phyloP scores from a whole-genome alignment of 2,888 invertebrate genomes.

The Trissonchulus latispiculum region DNA sequence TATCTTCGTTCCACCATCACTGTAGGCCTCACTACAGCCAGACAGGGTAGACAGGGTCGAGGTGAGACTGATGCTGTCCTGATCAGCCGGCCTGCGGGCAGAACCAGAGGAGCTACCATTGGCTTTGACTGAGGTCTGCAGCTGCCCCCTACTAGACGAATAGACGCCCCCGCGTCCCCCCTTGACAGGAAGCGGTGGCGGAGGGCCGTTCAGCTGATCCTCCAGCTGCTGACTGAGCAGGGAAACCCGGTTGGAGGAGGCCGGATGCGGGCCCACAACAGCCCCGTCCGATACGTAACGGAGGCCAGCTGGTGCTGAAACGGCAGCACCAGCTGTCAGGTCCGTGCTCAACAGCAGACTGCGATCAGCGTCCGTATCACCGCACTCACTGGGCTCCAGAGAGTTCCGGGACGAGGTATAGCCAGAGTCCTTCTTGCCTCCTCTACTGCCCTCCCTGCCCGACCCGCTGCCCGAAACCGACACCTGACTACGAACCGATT shows the following conservation, averaged over 20 bases:
- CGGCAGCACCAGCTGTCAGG: not conserved
- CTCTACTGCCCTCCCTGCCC: not conserved
- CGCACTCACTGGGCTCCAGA: conserved; percentile 40
- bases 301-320: not conserved
- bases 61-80: conserved; percentile 20
- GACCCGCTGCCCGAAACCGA: not conserved
- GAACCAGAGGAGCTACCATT: too few relatives aligned
- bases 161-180: not conserved
- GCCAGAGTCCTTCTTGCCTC: conserved; percentile 25
- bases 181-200: conserved; percentile 17
- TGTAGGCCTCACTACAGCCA: conserved; percentile 17
- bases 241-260: conserved; percentile 32
- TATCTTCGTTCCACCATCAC: conserved; percentile 3
- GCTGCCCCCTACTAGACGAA: too few relatives aligned
- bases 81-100: too few relatives aligned
- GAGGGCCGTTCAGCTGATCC: conserved; percentile 28
- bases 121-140: too few relatives aligned
- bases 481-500: conserved; percentile 34
- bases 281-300: not conserved
- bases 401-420: conserved; percentile 43
- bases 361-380: conserved; percentile 27
- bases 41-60: conserved; percentile 26
- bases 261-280: conserved; percentile 1
- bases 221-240: conserved; percentile 40
- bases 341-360: not conserved